Evolutionary conservation across 2,113 vertebrate species (phyloP), one percentile per base, ranked within the genome.

Genomic region (Chaenogobius annularis): DNA sequence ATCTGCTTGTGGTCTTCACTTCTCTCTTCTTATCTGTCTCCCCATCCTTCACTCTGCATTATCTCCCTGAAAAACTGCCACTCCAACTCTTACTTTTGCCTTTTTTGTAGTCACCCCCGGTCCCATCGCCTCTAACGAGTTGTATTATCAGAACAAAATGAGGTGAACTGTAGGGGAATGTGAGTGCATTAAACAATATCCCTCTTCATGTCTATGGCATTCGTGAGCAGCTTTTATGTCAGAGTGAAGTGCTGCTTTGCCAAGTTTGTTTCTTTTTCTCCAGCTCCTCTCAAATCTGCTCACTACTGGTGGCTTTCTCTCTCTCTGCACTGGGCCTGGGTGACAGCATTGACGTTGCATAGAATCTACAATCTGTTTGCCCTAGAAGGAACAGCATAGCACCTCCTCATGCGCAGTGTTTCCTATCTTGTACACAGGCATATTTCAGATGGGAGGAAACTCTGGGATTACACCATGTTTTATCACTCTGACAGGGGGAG

Each of bases 101-200:
- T 46, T 44, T 70, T 37, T n/a, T 67, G 61, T 77, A 50, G 31
- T 72, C 80, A 75, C 80, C 74, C 72, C 72, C 68, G 47, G n/a
- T 56, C 54, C 68, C 66, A 69, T 80, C 72, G 26, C 52, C 68
- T 35, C 58, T 68, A 87, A 71, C 69, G 44, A 59, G 47, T 47
- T 22, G 10, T 65, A 70, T 69, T 77, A 48, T 79, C 64, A 66
- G 82, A 37, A 87, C 69, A 48, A n/a, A 67, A 64, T 61, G 59
- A 55, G 66, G 56, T 81, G 14, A 75, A 72, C 40, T 79, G 77
- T 74, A 74, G 72, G 71, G 68, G 5, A 20, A 10, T 70, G 66
- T 26, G 20, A 58, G 65, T 76, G 73, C 70, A 78, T 81, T 50
- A 84, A 10, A 76, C 79, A 71, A 73, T 75, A 59, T 69, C 75